Evolutionary conservation across 2,888 invertebrate genomes (phyloP).

Genomic region (Cremastobaeus sp.): DNA sequence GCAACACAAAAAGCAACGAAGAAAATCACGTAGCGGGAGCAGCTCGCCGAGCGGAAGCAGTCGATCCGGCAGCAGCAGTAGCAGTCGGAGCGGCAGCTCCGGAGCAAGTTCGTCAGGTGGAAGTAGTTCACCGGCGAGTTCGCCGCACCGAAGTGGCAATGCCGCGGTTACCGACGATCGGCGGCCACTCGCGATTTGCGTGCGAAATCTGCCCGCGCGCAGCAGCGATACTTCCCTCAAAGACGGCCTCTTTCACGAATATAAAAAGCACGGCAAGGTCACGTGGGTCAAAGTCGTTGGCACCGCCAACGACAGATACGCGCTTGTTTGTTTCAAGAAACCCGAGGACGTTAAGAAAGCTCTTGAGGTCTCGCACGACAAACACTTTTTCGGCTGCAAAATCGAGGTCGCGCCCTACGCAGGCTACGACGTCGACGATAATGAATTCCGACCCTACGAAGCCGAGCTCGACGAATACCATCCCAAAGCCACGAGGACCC

Average conservation of each 20-base stretch:
- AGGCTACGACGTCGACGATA: conserved; percentile 91
- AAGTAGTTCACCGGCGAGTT: conserved; percentile 81
- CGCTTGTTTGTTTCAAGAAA: conserved; percentile 97
- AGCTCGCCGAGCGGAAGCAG: conserved; percentile 78
- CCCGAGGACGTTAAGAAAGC: conserved; percentile 98
- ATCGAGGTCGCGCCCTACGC: conserved; percentile 97
- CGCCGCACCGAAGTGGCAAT: conserved; percentile 78
- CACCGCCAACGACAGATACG: conserved; percentile 93
- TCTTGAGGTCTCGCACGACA: conserved; percentile 96
- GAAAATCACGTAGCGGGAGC: conserved; percentile 76
- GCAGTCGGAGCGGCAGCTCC: conserved; percentile 79
- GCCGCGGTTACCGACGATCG: conserved; percentile 83
- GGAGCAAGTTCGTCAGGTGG: conserved; percentile 80
- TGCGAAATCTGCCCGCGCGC: conserved; percentile 91
- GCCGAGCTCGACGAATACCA: conserved; percentile 98
- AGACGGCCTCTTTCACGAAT: conserved; percentile 98
- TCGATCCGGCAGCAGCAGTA: conserved; percentile 79
- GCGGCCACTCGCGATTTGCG: conserved; percentile 92
- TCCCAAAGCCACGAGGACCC: conserved; percentile 96
- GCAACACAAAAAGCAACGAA: conserved; percentile 77
- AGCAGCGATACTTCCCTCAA: conserved; percentile 96
- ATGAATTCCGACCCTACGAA: conserved; percentile 92
- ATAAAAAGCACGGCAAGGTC: conserved; percentile 99
- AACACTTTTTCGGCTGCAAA: conserved; percentile 97
- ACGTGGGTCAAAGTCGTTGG: conserved; percentile 97